Conservation (phyloP, 2,113 vertebrate genomes). For the Bathybates hornii region DNA sequence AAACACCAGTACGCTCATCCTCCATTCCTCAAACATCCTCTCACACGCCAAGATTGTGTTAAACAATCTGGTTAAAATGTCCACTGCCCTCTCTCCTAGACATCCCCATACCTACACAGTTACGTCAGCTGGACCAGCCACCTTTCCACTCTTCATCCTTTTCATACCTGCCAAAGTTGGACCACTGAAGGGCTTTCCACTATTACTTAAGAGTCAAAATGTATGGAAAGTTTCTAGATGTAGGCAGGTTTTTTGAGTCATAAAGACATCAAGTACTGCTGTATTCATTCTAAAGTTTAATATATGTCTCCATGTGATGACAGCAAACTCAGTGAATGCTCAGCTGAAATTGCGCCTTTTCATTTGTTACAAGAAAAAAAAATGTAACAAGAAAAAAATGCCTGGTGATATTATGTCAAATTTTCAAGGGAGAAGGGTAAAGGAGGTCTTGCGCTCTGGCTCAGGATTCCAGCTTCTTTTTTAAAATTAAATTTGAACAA, state of each 20-base stretch:
- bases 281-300: background rate
- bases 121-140: fast-evolving
- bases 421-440: background rate
- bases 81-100: background rate
- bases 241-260: background rate
- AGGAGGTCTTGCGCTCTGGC: background rate
- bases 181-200: background rate
- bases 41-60: background rate
- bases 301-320: background rate
- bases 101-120: fast-evolving
- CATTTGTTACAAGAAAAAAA: background rate
- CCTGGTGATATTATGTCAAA: background rate
- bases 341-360: background rate
- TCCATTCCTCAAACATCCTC: background rate
- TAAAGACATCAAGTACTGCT: background rate
- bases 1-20: background rate
- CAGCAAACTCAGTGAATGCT: background rate
- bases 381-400: background rate
- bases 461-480: background rate
- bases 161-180: background rate
- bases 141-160: background rate
- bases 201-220: background rate
- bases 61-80: background rate
- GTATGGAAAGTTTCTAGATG: background rate
- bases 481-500: background rate